A percentile compares a stretch with the other conserved stretches of the same genome.
phyloP scores from a whole-genome alignment of 2,113 vertebrate genomes.

The Gallinago media region DNA sequence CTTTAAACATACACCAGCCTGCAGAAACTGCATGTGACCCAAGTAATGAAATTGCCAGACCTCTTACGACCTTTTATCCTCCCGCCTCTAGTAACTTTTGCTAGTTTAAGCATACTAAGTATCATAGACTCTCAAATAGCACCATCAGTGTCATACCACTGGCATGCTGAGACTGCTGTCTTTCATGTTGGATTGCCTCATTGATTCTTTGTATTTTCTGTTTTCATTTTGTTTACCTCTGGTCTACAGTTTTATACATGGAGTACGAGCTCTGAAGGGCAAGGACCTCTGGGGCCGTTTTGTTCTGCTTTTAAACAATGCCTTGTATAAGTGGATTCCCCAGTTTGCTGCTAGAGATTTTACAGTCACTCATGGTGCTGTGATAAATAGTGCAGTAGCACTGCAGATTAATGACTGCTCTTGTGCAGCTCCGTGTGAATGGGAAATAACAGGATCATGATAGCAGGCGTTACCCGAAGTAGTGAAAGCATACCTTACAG shows the following conservation, averaged over 20 bases:
- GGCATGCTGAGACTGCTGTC: neutral
- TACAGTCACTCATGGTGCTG: neutral
- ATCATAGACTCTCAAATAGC: neutral
- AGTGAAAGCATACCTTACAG: neutral
- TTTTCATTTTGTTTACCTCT: neutral
- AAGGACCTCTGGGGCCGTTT: neutral
- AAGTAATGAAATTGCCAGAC: neutral
- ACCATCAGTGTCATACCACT: neutral
- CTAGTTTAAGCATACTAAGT: neutral
- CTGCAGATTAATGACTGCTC: neutral
- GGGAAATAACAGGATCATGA: neutral
- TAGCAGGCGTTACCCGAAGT: neutral
- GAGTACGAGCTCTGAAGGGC: fast-evolving
- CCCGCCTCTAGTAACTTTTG: neutral
- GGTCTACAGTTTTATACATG: neutral
- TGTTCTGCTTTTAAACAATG: neutral
- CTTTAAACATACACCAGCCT: neutral
- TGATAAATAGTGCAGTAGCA: neutral
- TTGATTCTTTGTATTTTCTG: neutral
- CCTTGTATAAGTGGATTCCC: neutral
- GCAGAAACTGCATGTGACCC: neutral
- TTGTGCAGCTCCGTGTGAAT: neutral
- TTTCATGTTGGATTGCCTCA: neutral
- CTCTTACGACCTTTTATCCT: neutral
- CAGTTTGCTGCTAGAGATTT: neutral